Evolutionary conservation across 2,797 vertebrate genomes (phyloP), one percentile per base, ranked within the genome.

Genomic region (Sphenodon punctatus): DNA sequence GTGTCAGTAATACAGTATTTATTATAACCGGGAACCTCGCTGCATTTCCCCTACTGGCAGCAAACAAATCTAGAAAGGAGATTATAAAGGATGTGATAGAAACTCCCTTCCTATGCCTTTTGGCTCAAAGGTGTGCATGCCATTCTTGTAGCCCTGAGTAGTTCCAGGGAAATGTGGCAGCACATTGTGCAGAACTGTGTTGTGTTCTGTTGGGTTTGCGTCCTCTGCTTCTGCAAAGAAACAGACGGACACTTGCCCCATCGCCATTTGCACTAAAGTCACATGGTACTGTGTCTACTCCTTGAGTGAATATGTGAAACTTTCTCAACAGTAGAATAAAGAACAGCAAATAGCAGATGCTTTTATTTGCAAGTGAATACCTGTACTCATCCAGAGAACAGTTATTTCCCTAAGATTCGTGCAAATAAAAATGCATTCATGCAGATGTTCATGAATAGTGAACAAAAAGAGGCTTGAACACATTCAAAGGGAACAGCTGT

Each of bases 381-480:
- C 43, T 42, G 67, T 39, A 61, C 70, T 49, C 58, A 75, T 30
- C 56, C 41, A 48, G 20, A 69, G 45, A 68, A 27, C 39, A 70
- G 23, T 10, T 9, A 34, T 69, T 34, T 58, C 51, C 27, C 61
- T 19, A 56, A 58, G 82, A 65, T 64, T 25, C 49, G 20, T 58
- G 42, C 49, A 56, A 27, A 41, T 34, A 56, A 63, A 53, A 63
- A 25, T 34, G 56, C 48, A 81, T 64, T 69, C 71, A 48, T 64
- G 49, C 58, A 81, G 71, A 38, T 75, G 61, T 74, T 81, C 70
- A 80, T 66, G 68, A 72, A 66, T 59, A 80, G 68, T 72, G 68
- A 74, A 80, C 61, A 73, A 55, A 46, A 51, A 67, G 32, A n/a
- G 38, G 38, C 27, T 74, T 80, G 34, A 67, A 74, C 41, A 49